These are phyloP conservation scores for Diglossa brunneiventris DNA, from an alignment of 2,113 vertebrate species.

Conservation along the genomic window DNA sequence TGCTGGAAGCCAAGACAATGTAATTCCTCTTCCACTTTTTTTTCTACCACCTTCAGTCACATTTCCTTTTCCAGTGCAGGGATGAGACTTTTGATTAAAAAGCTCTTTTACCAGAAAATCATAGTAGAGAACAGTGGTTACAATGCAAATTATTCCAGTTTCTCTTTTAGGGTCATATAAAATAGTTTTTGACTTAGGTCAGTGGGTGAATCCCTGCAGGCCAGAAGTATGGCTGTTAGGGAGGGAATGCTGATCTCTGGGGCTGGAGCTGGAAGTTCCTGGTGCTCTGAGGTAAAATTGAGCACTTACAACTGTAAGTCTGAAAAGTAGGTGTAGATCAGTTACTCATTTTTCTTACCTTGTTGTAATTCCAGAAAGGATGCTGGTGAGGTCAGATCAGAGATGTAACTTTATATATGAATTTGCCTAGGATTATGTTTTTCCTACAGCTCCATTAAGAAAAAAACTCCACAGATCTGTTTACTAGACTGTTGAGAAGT, in stretches of 20 bases:
- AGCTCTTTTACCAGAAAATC: background rate
- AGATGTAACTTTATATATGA: background rate
- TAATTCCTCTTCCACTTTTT: background rate
- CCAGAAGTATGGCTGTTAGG: background rate
- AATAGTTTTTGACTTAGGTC: background rate
- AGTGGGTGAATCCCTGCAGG: background rate
- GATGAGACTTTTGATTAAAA: background rate
- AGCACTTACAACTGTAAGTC: fast-evolving
- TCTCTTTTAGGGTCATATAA: background rate
- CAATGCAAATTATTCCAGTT: background rate
- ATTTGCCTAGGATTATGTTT: background rate
- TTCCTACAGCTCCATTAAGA: background rate
- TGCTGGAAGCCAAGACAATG: background rate
- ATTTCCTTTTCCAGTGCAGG: background rate
- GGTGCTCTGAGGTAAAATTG: background rate
- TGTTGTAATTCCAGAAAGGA: background rate
- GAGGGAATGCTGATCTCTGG: background rate
- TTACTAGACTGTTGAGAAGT: background rate
- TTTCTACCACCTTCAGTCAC: background rate
- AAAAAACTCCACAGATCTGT: background rate
- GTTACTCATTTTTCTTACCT: background rate
- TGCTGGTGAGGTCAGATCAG: background rate
- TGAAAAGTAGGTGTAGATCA: background rate
- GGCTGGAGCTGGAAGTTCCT: background rate
- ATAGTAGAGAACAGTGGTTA: background rate